Base-by-base conservation (phyloP, 2,888 invertebrate species). In the Scaptodrosophila latifasciaeformis region DNA sequence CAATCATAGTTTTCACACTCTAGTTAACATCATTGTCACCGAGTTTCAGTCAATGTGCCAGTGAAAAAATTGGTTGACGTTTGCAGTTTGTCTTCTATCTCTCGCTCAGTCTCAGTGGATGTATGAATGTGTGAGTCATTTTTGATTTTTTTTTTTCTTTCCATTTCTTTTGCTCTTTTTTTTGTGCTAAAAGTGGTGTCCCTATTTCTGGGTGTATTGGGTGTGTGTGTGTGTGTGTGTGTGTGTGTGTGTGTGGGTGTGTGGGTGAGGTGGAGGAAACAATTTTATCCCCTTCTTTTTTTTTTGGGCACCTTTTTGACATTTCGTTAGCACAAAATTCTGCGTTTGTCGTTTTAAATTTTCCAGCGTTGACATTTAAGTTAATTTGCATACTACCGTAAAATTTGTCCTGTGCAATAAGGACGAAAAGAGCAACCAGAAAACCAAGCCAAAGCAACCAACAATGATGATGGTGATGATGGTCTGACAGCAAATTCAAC, bases 1-100 rank as follows among this genome's bases (percentile, higher is more conserved):
- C 76, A 81, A 76, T 78, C 81, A 76, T 70, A 77, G 70, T 77
- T 77, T 77, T 81, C 80, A 76, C 78, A 78, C 78, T 79, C 78
- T 76, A 78, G 78, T 78, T 78, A 79, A 69, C 81, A 79, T 64
- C 81, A 81, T 78, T 81, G 77, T 78, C 76, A 68, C 78, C 60
- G 62, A 62, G 68, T 64, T 66, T 72, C 72, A 66, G 63, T 57
- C 69, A 54, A 63, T 68, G 58, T 55, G 51, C 43, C 10, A 63
- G 44, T 54, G 47, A 17, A 53, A 42, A 58, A 59, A 45, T 62
- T 57, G 52, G 65, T 61, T 67, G 63, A 72, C 77, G 77, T 74
- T 72, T 80, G 80, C 74, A 80, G 59, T 72, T 74, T 79, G 53
- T 43, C 53, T 57, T 7, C 17, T 37, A 2, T 37, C 37, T 15